phyloP scores from a whole-genome alignment of 2,888 invertebrate genomes.

The Formica aserva region DNA sequence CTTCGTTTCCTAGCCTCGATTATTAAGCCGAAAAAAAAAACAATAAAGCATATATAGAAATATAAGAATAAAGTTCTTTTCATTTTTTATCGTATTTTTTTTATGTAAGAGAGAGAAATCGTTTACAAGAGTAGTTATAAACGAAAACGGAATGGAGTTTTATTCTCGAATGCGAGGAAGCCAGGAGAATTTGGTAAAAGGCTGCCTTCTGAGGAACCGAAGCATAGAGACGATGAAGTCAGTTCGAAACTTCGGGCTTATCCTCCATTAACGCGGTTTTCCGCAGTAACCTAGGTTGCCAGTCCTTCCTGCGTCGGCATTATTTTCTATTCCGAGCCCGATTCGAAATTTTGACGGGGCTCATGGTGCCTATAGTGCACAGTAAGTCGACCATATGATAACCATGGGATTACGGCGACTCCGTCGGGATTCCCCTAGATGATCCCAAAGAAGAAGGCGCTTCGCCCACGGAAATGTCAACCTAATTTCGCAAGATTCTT shows the following conservation, averaged over 20 bases:
- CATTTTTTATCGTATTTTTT: neutral
- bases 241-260: conserved; percentile 79
- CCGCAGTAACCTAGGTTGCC: conserved; percentile 54
- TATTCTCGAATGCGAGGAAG: conserved; percentile 28
- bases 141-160: neutral
- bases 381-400: conserved; percentile 82
- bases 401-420: conserved; percentile 74
- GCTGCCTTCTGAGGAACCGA: conserved; percentile 34
- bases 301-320: conserved; percentile 69
- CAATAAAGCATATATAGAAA: neutral
- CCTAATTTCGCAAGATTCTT: conserved; percentile 82
- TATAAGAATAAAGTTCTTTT: neutral
- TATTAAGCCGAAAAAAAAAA: neutral
- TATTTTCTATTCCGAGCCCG: conserved; percentile 63
- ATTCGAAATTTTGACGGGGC: conserved; percentile 65
- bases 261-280: conserved; percentile 84
- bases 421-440: conserved; percentile 61
- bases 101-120: neutral
- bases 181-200: conserved; percentile 61
- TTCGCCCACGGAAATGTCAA: conserved; percentile 81
- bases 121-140: neutral
- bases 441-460: conserved; percentile 67
- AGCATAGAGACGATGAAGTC: conserved; percentile 73
- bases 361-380: conserved; percentile 73
- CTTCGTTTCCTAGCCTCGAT: neutral